These are phyloP conservation scores for Chaetops frenatus DNA, from an alignment of 2,113 vertebrate species.

Conservation along the genomic window DNA sequence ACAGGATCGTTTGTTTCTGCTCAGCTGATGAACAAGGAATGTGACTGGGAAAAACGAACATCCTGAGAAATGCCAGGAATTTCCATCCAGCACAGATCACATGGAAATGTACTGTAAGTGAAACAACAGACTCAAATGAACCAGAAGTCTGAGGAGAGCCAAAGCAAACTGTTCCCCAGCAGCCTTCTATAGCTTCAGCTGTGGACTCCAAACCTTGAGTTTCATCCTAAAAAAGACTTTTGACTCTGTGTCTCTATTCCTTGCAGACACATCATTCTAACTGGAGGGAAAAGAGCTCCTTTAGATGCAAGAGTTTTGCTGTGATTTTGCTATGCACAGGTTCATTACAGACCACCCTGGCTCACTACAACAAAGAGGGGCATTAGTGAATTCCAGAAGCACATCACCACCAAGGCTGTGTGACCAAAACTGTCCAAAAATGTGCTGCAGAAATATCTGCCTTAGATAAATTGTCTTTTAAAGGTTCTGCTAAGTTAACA, in stretches of 20 bases:
- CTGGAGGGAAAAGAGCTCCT: background rate
- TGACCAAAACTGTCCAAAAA: background rate
- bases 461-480: background rate
- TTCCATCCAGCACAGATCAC: background rate
- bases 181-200: background rate
- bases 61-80: background rate
- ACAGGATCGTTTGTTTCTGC: background rate
- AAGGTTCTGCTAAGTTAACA: background rate
- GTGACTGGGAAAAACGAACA: background rate
- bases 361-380: background rate
- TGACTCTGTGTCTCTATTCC: background rate
- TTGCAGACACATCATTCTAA: background rate
- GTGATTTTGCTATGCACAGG: background rate
- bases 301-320: background rate
- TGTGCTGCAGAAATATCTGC: background rate
- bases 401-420: background rate
- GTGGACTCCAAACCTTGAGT: background rate
- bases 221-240: background rate
- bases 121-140: background rate
- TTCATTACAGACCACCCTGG: background rate
- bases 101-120: background rate
- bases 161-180: background rate
- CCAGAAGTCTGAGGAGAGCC: background rate
- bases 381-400: too few relatives aligned
- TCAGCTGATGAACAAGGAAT: background rate